Conservation (phyloP, 1,140 invertebrate genomes). For the Ceratoteleas bidentatus region DNA sequence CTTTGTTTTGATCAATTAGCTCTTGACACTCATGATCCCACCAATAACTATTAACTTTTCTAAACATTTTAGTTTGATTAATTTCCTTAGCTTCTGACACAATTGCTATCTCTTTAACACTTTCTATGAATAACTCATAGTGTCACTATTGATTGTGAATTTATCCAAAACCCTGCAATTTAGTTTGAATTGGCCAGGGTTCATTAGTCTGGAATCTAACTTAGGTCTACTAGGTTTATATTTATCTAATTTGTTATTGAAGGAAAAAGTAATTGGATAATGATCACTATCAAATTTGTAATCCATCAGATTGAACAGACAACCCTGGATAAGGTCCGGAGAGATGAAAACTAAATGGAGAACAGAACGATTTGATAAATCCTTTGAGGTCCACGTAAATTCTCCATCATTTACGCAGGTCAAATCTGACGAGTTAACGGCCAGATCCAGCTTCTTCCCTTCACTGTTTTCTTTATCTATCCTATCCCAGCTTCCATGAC, state of each 20-base stretch:
- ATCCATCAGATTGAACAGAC: not conserved
- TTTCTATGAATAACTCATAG: not conserved
- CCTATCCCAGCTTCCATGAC: not conserved
- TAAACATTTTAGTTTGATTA: constrained; percentile 7
- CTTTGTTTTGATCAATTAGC: constrained; percentile 4
- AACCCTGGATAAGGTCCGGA: not conserved
- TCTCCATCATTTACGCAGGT: constrained; percentile 1
- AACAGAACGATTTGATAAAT: constrained; percentile 1
- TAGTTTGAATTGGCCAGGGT: not conserved
- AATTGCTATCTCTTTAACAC: not conserved
- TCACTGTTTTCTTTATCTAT: not conserved
- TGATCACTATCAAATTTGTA: constrained; percentile 18
- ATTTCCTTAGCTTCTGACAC: not conserved
- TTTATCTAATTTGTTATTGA: constrained; percentile 4
- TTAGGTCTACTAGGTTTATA: constrained; percentile 6
- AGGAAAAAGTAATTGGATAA: constrained; percentile 13
- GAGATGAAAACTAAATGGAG: constrained; percentile 4
- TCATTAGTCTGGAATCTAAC: not conserved
- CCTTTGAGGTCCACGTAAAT: constrained; percentile 8
- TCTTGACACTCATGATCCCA: constrained; percentile 18
- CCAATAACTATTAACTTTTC: constrained; percentile 17
- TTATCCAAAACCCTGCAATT: not conserved
- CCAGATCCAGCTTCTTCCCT: not conserved
- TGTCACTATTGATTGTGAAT: not conserved
- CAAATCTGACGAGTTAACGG: not conserved